Percentiles rank a stretch among this genome's conserved stretches.
phyloP scores from a whole-genome alignment of 2,113 vertebrate species.

The Neofelis nebulosa region DNA sequence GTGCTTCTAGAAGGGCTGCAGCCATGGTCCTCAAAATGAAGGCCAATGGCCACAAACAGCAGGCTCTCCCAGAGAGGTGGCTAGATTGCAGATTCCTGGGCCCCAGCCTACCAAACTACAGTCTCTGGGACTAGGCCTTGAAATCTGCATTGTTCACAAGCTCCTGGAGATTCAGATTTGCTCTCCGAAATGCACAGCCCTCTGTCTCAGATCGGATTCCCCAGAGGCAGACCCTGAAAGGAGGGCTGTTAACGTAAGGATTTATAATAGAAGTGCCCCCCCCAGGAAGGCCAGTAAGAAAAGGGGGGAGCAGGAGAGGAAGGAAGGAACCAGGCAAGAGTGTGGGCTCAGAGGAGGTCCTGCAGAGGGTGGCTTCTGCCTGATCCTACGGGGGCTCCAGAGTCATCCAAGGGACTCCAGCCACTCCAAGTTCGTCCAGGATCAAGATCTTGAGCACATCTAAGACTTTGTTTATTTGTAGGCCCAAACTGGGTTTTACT shows the following conservation, averaged over 20 bases:
- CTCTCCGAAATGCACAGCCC: not conserved
- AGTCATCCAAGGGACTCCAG: not conserved
- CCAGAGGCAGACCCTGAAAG: not conserved
- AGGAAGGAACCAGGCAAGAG: not conserved
- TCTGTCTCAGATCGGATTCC: not conserved
- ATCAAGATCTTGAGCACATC: not conserved
- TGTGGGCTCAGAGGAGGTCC: not conserved
- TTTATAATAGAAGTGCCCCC: not conserved
- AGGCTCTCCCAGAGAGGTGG: not conserved
- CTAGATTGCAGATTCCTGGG: not conserved
- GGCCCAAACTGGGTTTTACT: not conserved
- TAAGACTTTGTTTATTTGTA: not conserved
- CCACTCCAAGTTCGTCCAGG: not conserved
- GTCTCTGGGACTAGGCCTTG: not conserved
- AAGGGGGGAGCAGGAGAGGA: not conserved
- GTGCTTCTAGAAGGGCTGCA: rapidly evolving
- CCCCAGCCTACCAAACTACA: not conserved
- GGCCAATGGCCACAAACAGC: not conserved
- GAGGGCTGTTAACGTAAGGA: not conserved
- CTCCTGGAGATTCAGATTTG: not conserved
- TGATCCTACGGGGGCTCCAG: not conserved
- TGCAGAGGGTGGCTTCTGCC: not conserved
- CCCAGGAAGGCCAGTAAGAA: not conserved
- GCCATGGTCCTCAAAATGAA: not conserved
- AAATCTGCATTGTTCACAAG: not conserved